phyloP scores from a whole-genome alignment of 2,888 invertebrate genomes.

The Kuschelorhynchus macadamiae region DNA sequence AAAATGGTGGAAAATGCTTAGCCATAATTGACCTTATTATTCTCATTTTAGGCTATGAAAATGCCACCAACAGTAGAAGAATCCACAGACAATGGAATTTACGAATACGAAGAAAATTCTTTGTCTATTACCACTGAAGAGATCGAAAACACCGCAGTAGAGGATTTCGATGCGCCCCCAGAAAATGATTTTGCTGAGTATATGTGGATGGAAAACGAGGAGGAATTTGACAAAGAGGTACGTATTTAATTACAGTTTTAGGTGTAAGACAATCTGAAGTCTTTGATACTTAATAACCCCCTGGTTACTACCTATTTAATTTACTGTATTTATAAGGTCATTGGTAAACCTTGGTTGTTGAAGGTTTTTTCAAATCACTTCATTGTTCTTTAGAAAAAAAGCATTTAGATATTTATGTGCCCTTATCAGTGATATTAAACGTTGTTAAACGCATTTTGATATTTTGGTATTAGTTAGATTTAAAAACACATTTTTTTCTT shows the following conservation, averaged over 20 bases:
- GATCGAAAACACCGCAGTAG: constrained; percentile 61
- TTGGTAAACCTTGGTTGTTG: too few relatives aligned
- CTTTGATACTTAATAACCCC: too few relatives aligned
- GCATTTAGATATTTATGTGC: too few relatives aligned
- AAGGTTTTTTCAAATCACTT: too few relatives aligned
- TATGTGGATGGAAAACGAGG: constrained; percentile 96
- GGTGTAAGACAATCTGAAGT: neutral
- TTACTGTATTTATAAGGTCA: too few relatives aligned
- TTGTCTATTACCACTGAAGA: constrained; percentile 59
- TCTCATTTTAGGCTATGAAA: constrained; percentile 59
- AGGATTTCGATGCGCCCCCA: constrained; percentile 68
- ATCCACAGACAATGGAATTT: constrained; percentile 62
- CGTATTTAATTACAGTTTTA: too few relatives aligned
- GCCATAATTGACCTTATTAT: constrained; percentile 42
- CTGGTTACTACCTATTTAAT: too few relatives aligned
- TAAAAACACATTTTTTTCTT: too few relatives aligned
- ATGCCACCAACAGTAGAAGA: constrained; percentile 65
- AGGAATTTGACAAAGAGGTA: constrained; percentile 93
- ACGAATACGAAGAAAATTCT: constrained; percentile 62
- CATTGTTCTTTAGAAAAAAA: too few relatives aligned
- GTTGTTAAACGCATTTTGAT: too few relatives aligned
- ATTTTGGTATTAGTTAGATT: too few relatives aligned
- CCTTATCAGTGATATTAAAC: too few relatives aligned
- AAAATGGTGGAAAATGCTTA: constrained; percentile 46
- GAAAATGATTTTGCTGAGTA: constrained; percentile 89